Evolutionary conservation across 1,140 invertebrate species (phyloP).

Genomic region (Bombus affinis): DNA sequence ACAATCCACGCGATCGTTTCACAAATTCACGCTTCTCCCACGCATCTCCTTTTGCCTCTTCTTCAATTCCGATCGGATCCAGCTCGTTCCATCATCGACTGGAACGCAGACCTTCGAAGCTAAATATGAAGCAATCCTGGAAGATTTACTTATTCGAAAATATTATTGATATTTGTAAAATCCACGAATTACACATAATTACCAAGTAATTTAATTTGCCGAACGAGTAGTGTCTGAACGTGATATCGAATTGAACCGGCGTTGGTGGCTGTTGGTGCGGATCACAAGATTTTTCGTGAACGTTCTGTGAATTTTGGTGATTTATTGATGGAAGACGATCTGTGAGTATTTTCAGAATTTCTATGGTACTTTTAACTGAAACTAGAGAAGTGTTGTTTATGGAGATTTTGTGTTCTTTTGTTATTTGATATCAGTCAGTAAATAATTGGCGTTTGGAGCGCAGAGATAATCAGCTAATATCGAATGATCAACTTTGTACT

Average conservation of each 20-base stretch:
- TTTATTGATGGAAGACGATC: background rate
- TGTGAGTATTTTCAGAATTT: background rate
- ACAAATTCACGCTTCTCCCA: constrained; percentile 29
- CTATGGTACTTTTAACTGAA: background rate
- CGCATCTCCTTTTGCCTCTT: background rate
- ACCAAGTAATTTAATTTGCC: background rate
- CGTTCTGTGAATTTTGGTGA: background rate
- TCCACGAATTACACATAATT: too few relatives aligned
- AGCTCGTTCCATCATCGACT: background rate
- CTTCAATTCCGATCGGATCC: background rate
- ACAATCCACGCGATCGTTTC: constrained; percentile 55
- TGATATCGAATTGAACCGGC: background rate
- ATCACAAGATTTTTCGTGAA: background rate
- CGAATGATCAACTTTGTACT: background rate
- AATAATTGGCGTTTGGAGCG: background rate
- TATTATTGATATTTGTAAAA: background rate
- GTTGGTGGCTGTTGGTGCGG: background rate
- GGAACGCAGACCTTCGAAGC: background rate
- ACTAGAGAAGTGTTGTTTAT: background rate
- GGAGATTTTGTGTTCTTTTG: background rate
- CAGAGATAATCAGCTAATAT: background rate
- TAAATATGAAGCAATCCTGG: background rate
- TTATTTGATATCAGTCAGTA: background rate
- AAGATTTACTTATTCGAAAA: background rate
- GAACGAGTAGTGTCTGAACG: background rate